Evolutionary conservation across 2,797 vertebrate genomes (phyloP), one percentile per base, ranked within the genome.

Genomic region (Enteromius treurensis): DNA sequence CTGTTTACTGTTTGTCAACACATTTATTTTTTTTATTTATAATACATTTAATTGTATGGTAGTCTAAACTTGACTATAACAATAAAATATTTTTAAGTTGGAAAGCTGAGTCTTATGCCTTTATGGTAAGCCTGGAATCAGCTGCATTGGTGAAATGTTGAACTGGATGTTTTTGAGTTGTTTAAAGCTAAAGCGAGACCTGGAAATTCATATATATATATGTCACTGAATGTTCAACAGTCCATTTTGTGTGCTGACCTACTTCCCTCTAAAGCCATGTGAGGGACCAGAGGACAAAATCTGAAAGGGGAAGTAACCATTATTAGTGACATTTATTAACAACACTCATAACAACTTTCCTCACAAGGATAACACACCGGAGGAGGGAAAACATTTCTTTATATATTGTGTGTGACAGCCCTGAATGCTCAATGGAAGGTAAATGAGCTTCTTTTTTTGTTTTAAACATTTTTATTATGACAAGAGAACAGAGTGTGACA

Each of bases 271-370:
- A 4, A 42, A 40, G 17, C 47, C 40, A 79, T 49, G 40, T 32
- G 51, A 82, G 55, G 68, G 9, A 40, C 32, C 53, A 78, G 40
- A 70, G n/a, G 32, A 67, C 45, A 78, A 64, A 21, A 58, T 71
- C 15, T 23, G 71, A 84, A 83, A 86, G 34, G 15, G 75, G 84
- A 86, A 86, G 60, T 86, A 42, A 55, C 60, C 15, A 26, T 21
- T 10, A 51, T 51, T 23, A 71, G 68, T 45, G 29, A 68, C 75
- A 73, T 74, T 79, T 81, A 68, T 69, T 55, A 45, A 85, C 60
- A 29, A 55, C 23, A 51, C n/a, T 69, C 19, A 14, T 11, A 47
- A 17, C 21, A 51, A 34, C 29, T 79, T 68, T 53, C 17, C 51
- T 71, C 65, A 71, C 42, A 70, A 21, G 23, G 34, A 70, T 55